Evolutionary conservation across 2,888 invertebrate genomes (phyloP), one percentile per base, ranked within the genome.

Genomic region (Celastrina argiolus): DNA sequence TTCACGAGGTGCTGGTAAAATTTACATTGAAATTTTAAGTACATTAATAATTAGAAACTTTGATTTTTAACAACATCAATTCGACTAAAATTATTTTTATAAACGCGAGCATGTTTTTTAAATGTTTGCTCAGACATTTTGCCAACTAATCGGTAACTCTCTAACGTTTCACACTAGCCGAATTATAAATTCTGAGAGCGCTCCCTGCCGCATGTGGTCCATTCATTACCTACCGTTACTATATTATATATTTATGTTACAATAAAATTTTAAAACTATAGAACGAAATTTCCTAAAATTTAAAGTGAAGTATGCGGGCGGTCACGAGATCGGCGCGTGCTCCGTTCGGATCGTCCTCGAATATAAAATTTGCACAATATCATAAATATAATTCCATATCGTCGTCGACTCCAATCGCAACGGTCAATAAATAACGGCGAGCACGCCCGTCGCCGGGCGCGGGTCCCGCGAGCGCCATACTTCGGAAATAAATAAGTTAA

Each of bases 261-360:
- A 89, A 88, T 91, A 89, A 88, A 89, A 88, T 91, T 88, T 89
- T 84, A 88, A 90, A 88, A 86, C 90, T 91, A 90, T 76, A 84
- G 84, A 90, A 90, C 88, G 83, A 87, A 87, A 86, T 88, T 89
- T 78, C 81, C 88, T 88, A 87, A 79, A 61, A 61, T 22, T 22
- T 84, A 84, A 87, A 84, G 83, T 84, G 75, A 73, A 74, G 73
- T 75, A 75, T 75, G 68, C 67, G 68, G 58, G 71, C 75, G 76
- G 72, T 72, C 72, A 73, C 77, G 72, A 70, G 72, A 69, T 72
- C 69, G 69, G 74, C 74, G 72, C 73, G 65, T 58, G 56, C 70
- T 69, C 64, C 66, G 42, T 58, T 51, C 34, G 59, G 59, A 22
- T 59, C 59, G 3, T 36, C 34, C 34, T 12, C 16, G 12, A 59